phyloP scores from a whole-genome alignment of 2,888 invertebrate species.

The Sphinx pinastri region DNA sequence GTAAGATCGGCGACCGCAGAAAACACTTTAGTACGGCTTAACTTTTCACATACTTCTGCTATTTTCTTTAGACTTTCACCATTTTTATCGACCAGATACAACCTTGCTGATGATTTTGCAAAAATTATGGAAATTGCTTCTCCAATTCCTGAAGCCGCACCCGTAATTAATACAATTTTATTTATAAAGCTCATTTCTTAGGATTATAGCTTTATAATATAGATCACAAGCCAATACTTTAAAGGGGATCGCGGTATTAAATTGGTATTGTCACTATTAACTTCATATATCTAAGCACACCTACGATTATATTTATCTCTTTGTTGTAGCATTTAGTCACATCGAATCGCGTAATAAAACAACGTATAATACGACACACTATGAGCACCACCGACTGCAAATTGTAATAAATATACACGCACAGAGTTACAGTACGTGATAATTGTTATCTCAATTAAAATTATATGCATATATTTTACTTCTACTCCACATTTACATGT shows the following conservation, averaged over 20 bases:
- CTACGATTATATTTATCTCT: neutral
- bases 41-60: slow-evolving; percentile 45
- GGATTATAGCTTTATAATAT: slow-evolving; percentile 19
- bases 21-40: slow-evolving; percentile 48
- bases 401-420: no score
- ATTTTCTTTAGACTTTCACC: slow-evolving; percentile 43
- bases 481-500: no score
- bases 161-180: slow-evolving; percentile 55
- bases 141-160: slow-evolving; percentile 56
- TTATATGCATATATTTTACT: no score
- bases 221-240: neutral
- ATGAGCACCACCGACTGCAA: neutral
- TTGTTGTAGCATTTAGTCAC: neutral
- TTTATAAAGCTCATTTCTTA: slow-evolving; percentile 51
- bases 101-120: slow-evolving; percentile 52
- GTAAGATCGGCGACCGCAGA: slow-evolving; percentile 46
- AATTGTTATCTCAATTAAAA: no score
- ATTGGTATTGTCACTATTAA: neutral
- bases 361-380: neutral
- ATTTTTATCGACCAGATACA: slow-evolving; percentile 51
- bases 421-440: no score
- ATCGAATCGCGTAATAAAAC: no score
- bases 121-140: slow-evolving; percentile 52
- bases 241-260: neutral
- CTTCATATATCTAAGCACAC: neutral